phyloP scores from a whole-genome alignment of 2,797 vertebrate genomes.

The Macrochelys suwanniensis region DNA sequence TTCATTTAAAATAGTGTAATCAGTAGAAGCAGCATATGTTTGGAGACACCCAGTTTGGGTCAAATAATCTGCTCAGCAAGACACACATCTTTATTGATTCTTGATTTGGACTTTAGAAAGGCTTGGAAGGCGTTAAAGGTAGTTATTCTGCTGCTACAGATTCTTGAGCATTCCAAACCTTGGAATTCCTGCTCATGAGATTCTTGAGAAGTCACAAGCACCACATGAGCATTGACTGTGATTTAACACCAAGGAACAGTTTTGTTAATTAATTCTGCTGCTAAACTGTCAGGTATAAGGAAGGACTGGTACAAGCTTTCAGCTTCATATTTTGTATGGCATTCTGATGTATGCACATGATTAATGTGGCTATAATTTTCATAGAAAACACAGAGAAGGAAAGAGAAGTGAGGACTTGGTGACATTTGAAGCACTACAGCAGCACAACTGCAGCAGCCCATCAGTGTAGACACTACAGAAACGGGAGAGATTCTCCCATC shows the following conservation, averaged over 20 bases:
- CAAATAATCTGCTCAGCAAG: neutral
- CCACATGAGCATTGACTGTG: neutral
- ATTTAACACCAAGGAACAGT: neutral
- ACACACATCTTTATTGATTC: neutral
- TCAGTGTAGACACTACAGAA: neutral
- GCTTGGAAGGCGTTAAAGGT: neutral
- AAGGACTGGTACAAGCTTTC: neutral
- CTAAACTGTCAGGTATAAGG: neutral
- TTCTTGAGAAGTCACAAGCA: neutral
- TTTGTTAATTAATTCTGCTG: neutral
- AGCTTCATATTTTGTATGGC: neutral
- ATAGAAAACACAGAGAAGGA: neutral
- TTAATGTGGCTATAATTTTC: neutral
- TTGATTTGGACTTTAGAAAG: neutral
- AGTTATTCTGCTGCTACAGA: neutral
- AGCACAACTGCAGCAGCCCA: neutral
- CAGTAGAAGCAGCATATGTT: neutral
- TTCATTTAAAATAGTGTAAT: slow-evolving; percentile 13
- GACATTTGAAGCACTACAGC: neutral
- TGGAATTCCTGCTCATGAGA: neutral
- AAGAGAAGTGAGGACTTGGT: neutral
- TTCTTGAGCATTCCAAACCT: neutral
- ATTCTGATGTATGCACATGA: neutral
- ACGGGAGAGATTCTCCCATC: neutral
- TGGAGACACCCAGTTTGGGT: neutral